Base-by-base conservation (phyloP, 2,888 invertebrate genomes). In the Parasteatoda lunata region DNA sequence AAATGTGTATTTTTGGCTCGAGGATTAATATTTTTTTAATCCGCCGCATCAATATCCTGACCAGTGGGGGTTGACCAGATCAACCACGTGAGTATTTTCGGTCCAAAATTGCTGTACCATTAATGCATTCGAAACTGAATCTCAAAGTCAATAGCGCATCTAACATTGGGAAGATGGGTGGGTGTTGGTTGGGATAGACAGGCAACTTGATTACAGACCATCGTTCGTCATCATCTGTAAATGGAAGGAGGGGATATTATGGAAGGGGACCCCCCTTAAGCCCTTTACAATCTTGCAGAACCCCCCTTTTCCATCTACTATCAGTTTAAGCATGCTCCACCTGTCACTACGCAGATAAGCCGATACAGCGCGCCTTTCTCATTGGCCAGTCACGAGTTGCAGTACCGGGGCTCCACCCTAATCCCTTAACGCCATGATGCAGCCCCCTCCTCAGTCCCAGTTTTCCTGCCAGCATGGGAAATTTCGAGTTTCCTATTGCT, bases 311-410 rank as follows among this genome's bases (percentile, higher is more conserved):
- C 83, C 72, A 65, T 59, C 30, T 54, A 7, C 68, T 45, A 51
- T 70, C 75, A 78, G 75, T 85, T 85, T 79, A 85, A 79, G 75
- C 79, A 75, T 80, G 85, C 85, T 77, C 85, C 85, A 86, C 86
- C 86, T 82, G 81, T 82, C 86, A 87, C 86, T 82, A 82, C 77
- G 77, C 86, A 87, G 86, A 87, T 87, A 87, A 87, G 86, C 86
- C 86, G 86, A 81, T 81, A 87, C 77, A 54, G 73, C 66, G 82
- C 81, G 68, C 76, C 81, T 69, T 86, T 77, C 85, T 85, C 86
- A 87, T 87, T 87, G 86, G 86, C 86, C 86, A 77, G 86, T 85
- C 86, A 81, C 86, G 80, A 85, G 80, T 85, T 78, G 72, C 70
- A 75, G 75, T 11, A 77, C 68, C 69, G 79, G 75, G 76, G 77